These are phyloP conservation scores for Lamellibrachia columna DNA, from an alignment of 2,888 invertebrate genomes.

Conservation along the genomic window DNA sequence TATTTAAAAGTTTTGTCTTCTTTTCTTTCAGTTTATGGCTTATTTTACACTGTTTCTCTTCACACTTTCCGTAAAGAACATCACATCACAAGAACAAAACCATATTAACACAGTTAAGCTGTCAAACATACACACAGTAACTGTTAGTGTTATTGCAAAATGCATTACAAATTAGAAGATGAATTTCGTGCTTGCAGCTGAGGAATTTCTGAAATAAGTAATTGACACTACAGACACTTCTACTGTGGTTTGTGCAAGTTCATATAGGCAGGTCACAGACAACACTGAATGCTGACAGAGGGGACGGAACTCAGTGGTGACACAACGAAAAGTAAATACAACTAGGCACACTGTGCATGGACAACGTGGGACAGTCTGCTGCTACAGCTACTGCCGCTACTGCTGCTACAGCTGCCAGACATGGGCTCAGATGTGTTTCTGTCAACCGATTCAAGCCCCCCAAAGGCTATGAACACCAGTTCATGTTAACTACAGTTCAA, in stretches of 20 bases:
- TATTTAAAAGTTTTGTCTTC: neutral
- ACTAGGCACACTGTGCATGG: neutral
- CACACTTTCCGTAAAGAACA: neutral
- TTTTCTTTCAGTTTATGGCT: neutral
- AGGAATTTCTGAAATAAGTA: neutral
- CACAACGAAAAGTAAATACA: neutral
- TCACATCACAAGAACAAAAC: neutral
- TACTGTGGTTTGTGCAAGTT: neutral
- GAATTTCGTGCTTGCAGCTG: neutral
- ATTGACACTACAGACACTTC: neutral
- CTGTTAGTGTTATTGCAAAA: neutral
- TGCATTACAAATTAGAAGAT: neutral
- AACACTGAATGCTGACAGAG: neutral
- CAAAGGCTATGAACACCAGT: neutral
- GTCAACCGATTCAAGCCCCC: neutral
- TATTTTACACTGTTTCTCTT: neutral
- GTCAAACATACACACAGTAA: neutral
- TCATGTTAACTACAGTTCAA: neutral
- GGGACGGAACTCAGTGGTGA: neutral
- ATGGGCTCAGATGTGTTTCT: neutral
- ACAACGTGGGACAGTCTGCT: neutral
- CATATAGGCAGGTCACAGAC: neutral
- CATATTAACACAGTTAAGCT: neutral
- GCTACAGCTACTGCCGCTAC: neutral
- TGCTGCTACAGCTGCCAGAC: neutral